Conservation (phyloP, 2,888 invertebrate species). For the Siphonodentalium dalli region DNA sequence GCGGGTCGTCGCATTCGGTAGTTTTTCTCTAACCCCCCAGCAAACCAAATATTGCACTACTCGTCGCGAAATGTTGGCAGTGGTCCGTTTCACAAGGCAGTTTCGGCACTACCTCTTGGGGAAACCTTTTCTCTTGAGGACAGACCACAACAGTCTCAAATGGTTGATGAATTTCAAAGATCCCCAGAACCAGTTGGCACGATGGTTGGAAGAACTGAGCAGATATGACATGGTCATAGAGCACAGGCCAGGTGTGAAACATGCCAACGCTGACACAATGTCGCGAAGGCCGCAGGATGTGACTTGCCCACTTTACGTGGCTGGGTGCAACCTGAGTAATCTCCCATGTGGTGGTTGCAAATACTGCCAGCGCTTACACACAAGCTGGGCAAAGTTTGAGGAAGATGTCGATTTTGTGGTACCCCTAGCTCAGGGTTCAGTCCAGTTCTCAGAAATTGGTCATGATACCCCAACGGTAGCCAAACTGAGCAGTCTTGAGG, state of each 20-base stretch:
- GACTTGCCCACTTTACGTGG: background rate
- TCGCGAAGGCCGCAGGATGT: background rate
- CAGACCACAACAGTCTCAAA: conserved; percentile 15
- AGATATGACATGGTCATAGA: conserved; percentile 9
- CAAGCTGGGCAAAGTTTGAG: conserved; percentile 7
- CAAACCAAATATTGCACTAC: conserved; percentile 20
- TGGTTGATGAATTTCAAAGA: conserved; percentile 15
- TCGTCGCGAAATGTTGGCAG: conserved; percentile 15
- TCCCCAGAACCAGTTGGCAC: conserved; percentile 7
- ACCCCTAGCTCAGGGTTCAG: too few species aligned
- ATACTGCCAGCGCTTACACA: conserved; percentile 3
- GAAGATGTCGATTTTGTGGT: conserved; percentile 10
- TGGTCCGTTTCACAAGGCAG: conserved; percentile 12
- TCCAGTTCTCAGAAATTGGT: too few species aligned
- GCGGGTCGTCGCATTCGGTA: conserved; percentile 6
- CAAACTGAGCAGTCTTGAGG: too few species aligned
- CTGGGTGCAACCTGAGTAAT: background rate
- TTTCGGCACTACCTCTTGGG: conserved; percentile 19
- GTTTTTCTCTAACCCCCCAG: background rate
- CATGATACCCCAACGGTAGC: too few species aligned
- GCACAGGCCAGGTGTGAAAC: conserved; percentile 7
- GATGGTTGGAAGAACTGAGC: conserved; percentile 10
- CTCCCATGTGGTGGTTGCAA: conserved; percentile 10
- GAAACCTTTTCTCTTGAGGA: conserved; percentile 4
- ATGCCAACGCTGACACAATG: conserved; percentile 12